phyloP scores from a whole-genome alignment of 2,797 vertebrate genomes.

The Crotalus adamanteus region DNA sequence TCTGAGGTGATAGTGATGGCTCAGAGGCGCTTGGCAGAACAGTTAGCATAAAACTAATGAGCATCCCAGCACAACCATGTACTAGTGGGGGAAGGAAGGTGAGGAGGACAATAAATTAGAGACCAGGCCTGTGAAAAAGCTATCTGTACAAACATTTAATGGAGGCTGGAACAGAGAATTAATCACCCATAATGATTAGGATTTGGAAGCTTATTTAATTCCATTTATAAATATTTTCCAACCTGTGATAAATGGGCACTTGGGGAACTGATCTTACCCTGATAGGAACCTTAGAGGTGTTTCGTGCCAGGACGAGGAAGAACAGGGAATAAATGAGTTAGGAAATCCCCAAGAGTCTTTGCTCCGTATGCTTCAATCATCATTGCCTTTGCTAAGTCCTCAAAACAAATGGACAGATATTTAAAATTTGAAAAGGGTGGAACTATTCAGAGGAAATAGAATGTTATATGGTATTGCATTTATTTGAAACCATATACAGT shows the following conservation, averaged over 20 bases:
- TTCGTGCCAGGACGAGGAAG: neutral
- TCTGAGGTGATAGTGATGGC: constrained; percentile 78
- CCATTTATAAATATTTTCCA: constrained; percentile 68
- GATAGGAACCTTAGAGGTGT: constrained; percentile 35
- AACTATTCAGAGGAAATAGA: constrained; percentile 39
- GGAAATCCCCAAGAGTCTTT: constrained; percentile 28
- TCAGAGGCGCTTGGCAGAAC: constrained; percentile 76
- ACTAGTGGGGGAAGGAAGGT: constrained; percentile 41
- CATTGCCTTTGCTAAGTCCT: constrained; percentile 30
- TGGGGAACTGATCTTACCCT: constrained; percentile 40
- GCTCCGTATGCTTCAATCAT: constrained; percentile 25
- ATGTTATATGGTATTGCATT: constrained; percentile 48
- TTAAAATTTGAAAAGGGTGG: constrained; percentile 16
- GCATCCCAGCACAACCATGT: constrained; percentile 70
- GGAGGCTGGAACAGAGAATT: constrained; percentile 66
- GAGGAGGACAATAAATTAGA: constrained; percentile 65
- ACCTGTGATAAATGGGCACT: constrained; percentile 52
- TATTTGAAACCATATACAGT: constrained; percentile 30
- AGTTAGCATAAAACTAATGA: constrained; percentile 82
- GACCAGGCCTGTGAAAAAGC: constrained; percentile 51
- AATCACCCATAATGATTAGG: constrained; percentile 68
- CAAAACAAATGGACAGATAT: constrained; percentile 12
- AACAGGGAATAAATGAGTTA: neutral
- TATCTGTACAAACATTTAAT: constrained; percentile 62
- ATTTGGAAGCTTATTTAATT: constrained; percentile 68